Evolutionary conservation across 2,888 invertebrate species (phyloP).

Genomic region (Selenia dentaria): DNA sequence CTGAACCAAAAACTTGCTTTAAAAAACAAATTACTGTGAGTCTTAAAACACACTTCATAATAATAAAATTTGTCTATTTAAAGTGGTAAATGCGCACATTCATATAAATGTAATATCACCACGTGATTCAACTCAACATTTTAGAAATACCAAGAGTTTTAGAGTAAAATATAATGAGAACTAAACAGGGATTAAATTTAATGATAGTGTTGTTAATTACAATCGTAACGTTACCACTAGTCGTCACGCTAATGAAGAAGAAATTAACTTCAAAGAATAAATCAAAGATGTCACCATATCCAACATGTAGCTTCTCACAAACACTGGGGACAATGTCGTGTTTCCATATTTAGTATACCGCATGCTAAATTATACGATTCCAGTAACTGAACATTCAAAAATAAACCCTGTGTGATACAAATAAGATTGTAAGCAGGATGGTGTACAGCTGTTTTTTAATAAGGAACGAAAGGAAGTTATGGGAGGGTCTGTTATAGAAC

Average conservation of each 20-base stretch:
- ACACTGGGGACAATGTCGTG: conserved; percentile 32
- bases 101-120: too few relatives aligned
- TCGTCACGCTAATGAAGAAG: conserved; percentile 25
- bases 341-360: conserved; percentile 25
- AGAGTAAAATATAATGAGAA: too few relatives aligned
- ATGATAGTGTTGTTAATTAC: conserved; percentile 8
- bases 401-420: conserved; percentile 11
- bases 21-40: too few relatives aligned
- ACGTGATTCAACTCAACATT: too few relatives aligned
- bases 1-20: too few relatives aligned
- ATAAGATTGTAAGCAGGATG: conserved; percentile 24
- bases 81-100: too few relatives aligned
- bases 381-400: neutral
- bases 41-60: too few relatives aligned
- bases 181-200: too few relatives aligned
- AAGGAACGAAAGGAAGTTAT: conserved; percentile 46
- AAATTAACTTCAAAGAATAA: conserved; percentile 36
- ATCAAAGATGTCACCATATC: conserved; percentile 36
- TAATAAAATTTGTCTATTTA: too few relatives aligned
- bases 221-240: conserved; percentile 18
- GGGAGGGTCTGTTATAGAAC: conserved; percentile 55
- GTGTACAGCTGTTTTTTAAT: conserved; percentile 43
- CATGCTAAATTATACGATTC: conserved; percentile 19
- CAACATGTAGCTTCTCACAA: conserved; percentile 32
- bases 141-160: too few relatives aligned